Percentiles rank a stretch among this genome's conserved stretches.
Conservation (phyloP, 2,888 invertebrate genomes). For the Drymonia ruficornis region DNA sequence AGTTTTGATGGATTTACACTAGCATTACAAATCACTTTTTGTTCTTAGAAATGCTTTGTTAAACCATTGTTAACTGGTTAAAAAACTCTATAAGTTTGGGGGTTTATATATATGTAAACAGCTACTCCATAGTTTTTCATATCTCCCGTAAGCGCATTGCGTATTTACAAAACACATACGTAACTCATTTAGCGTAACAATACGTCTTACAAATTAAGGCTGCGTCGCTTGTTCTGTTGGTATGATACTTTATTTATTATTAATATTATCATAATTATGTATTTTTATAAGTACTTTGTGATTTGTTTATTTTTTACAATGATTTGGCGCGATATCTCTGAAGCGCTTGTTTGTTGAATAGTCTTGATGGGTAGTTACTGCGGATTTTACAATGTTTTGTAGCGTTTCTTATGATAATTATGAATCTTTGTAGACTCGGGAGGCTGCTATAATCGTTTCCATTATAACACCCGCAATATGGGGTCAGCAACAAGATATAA, state of each 20-base stretch:
- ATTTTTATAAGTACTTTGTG: slow-evolving; percentile 49
- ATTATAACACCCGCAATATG: background rate
- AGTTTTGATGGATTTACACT: no score
- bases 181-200: slow-evolving; percentile 15
- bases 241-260: slow-evolving; percentile 46
- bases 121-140: background rate
- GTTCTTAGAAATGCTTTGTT: no score
- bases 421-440: background rate
- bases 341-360: slow-evolving; percentile 29
- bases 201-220: slow-evolving; percentile 9
- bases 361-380: slow-evolving; percentile 35
- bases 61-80: no score
- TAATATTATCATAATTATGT: slow-evolving; percentile 41
- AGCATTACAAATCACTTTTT: no score
- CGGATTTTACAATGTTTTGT: slow-evolving; percentile 3
- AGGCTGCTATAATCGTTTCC: background rate
- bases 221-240: slow-evolving; percentile 35
- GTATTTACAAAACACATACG: slow-evolving; percentile 19
- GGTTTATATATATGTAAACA: no score
- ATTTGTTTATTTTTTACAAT: slow-evolving; percentile 43
- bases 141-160: background rate
- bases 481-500: no score
- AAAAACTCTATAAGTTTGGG: no score
- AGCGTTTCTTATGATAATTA: background rate
- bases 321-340: slow-evolving; percentile 26